Percentiles rank a stretch among this genome's conserved stretches.
phyloP scores from a whole-genome alignment of 2,888 invertebrate genomes.

The Clivina fossor region DNA sequence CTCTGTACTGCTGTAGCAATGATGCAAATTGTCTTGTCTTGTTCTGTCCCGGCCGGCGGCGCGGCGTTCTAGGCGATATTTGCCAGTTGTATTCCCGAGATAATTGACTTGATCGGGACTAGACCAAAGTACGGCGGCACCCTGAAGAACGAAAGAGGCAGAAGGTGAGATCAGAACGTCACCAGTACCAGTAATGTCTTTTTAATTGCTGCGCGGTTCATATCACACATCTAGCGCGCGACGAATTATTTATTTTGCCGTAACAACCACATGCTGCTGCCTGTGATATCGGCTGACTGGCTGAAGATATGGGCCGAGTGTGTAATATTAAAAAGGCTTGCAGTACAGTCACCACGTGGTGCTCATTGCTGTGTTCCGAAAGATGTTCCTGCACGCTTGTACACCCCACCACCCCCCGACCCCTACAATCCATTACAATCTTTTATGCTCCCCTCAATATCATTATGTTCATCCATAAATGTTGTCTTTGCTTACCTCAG shows the following conservation, averaged over 20 bases:
- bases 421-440: neutral
- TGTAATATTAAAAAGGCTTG: conserved; percentile 32
- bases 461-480: neutral
- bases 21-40: conserved; percentile 56
- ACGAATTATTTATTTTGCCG: conserved; percentile 12
- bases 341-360: conserved; percentile 33
- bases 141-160: conserved; percentile 99
- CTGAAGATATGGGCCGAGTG: conserved; percentile 30
- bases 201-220: conserved; percentile 47
- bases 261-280: conserved; percentile 12
- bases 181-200: conserved; percentile 41
- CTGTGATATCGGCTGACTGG: conserved; percentile 2
- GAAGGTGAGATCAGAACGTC: conserved; percentile 82
- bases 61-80: conserved; percentile 99
- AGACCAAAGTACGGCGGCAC: conserved; percentile 99
- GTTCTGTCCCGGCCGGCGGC: conserved; percentile 63
- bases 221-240: conserved; percentile 39
- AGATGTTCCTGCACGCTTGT: conserved; percentile 36
- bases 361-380: conserved; percentile 34
- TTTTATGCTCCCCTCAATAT: neutral
- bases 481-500: no score
- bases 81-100: conserved; percentile 99
- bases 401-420: conserved; percentile 11
- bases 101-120: conserved; percentile 99
- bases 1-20: conserved; percentile 46